Evolutionary conservation across 2,797 vertebrate species (phyloP).

Genomic region (Euthynnus affinis): DNA sequence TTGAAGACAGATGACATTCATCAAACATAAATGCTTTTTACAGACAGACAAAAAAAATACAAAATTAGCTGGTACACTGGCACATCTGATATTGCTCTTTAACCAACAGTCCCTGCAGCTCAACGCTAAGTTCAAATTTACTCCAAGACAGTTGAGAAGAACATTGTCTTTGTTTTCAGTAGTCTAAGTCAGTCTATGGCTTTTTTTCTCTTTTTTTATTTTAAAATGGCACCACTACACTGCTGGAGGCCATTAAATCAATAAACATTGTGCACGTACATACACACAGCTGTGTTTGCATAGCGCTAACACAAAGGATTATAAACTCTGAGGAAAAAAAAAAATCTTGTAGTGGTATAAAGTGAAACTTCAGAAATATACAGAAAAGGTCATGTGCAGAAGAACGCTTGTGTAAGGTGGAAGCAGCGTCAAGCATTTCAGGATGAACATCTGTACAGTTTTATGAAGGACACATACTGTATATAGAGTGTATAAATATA

Average conservation of each 20-base stretch:
- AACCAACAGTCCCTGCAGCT: conserved; percentile 42
- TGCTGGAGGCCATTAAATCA: conserved; percentile 51
- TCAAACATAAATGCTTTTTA: conserved; percentile 61
- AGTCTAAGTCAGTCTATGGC: conserved; percentile 63
- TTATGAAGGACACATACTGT: neutral
- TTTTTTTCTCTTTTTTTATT: conserved; percentile 43
- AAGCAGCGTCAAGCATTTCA: conserved; percentile 71
- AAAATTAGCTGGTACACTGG: conserved; percentile 18
- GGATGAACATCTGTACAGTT: conserved; percentile 67
- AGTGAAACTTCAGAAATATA: conserved; percentile 40
- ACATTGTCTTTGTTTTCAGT: conserved; percentile 42
- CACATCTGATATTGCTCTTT: conserved; percentile 32
- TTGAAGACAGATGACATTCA: conserved; percentile 51
- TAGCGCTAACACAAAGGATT: conserved; percentile 41
- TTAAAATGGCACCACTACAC: conserved; percentile 36
- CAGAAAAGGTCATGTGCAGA: conserved; percentile 30
- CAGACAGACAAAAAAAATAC: conserved; percentile 49
- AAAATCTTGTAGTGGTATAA: conserved; percentile 49
- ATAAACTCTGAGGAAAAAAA: conserved; percentile 23
- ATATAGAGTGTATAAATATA: conserved; percentile 43
- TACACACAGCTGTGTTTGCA: conserved; percentile 41
- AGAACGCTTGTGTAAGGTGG: conserved; percentile 4
- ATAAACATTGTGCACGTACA: conserved; percentile 46
- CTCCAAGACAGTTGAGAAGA: conserved; percentile 27
- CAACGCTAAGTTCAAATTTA: conserved; percentile 27